Evolutionary conservation across 2,888 invertebrate species (phyloP).

Genomic region (Cryptus viduatorius): DNA sequence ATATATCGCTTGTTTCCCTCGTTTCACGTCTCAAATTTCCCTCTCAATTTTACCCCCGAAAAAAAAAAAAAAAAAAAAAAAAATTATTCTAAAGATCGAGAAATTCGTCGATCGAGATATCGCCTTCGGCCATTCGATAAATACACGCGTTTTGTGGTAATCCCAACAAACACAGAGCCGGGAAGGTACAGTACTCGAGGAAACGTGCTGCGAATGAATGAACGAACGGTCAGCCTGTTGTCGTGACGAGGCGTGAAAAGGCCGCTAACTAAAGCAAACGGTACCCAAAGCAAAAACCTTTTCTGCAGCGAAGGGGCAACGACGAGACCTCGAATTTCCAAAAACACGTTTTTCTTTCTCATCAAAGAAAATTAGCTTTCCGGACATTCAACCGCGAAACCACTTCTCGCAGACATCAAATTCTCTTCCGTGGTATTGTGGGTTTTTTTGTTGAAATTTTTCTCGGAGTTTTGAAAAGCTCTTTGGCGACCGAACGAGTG

Average conservation of each 20-base stretch:
- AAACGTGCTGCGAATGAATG: slow-evolving; percentile 15
- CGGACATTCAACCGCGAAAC: neutral
- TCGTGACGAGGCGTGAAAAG: slow-evolving; percentile 57
- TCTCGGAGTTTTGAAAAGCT: neutral
- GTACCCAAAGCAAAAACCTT: neutral
- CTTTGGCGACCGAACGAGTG: neutral
- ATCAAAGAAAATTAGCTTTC: slow-evolving; percentile 36
- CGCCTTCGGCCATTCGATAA: slow-evolving; percentile 15
- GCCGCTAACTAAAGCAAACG: slow-evolving; percentile 21
- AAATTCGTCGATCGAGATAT: slow-evolving; percentile 46
- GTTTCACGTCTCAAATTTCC: slow-evolving; percentile 47
- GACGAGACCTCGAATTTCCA: slow-evolving; percentile 35
- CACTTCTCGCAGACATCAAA: slow-evolving; percentile 2
- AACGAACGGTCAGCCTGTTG: slow-evolving; percentile 30
- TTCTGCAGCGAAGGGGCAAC: neutral
- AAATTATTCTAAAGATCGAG: slow-evolving; percentile 20
- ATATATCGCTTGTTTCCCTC: slow-evolving; percentile 28
- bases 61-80: slow-evolving; percentile 41
- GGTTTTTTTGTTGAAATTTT: neutral
- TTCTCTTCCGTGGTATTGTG: neutral
- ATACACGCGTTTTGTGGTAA: slow-evolving; percentile 3
- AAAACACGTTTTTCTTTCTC: slow-evolving; percentile 25
- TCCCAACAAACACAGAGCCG: slow-evolving; percentile 35
- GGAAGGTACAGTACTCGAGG: neutral
- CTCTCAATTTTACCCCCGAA: neutral